Conservation (phyloP, 2,888 invertebrate genomes). For the Hypsopygia costalis region DNA sequence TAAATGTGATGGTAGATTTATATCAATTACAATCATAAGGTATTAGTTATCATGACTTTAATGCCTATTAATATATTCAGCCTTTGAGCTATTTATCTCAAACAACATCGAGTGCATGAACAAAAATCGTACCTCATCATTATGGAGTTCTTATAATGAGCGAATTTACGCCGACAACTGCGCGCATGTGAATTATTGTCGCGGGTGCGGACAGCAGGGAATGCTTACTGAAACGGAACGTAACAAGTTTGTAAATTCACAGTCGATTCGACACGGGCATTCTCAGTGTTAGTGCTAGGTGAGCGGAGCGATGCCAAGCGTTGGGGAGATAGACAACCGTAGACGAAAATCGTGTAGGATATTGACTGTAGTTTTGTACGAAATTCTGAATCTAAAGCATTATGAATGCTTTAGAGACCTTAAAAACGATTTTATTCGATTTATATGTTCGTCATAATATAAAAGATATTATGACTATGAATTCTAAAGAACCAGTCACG, state of each 20-base stretch:
- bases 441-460: too few relatives aligned
- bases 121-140: conserved; percentile 26
- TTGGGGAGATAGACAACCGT: too few relatives aligned
- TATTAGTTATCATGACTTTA: too few relatives aligned
- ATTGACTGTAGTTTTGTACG: too few relatives aligned
- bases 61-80: neutral
- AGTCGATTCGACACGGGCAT: conserved; percentile 62
- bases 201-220: conserved; percentile 50
- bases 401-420: too few relatives aligned
- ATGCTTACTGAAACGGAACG: conserved; percentile 59
- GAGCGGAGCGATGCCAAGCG: conserved; percentile 13
- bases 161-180: conserved; percentile 57
- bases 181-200: conserved; percentile 54
- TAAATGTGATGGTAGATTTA: too few relatives aligned
- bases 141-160: conserved; percentile 55
- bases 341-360: too few relatives aligned
- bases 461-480: too few relatives aligned
- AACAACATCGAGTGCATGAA: neutral
- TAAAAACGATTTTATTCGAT: too few relatives aligned
- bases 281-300: conserved; percentile 25
- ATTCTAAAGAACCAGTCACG: too few relatives aligned
- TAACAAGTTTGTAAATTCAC: conserved; percentile 68
- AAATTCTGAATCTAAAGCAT: too few relatives aligned
- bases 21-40: too few relatives aligned
- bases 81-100: neutral